Conservation (phyloP, 2,888 invertebrate species). For the Helicoverpa assulta region DNA sequence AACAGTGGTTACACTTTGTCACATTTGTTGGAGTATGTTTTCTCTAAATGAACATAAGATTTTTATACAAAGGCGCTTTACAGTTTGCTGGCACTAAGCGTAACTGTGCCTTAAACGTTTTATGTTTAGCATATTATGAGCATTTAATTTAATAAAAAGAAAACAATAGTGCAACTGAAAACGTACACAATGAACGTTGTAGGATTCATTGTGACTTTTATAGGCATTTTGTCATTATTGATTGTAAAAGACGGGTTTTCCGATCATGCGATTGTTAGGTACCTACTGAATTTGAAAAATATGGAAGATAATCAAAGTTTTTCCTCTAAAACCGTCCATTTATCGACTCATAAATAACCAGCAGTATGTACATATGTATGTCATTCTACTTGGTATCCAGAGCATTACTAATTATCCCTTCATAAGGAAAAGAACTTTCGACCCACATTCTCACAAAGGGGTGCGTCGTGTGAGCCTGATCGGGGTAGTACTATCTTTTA, state of each 20-base stretch:
- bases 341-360: not conserved
- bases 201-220: too few relatives aligned
- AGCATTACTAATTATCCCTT: not conserved
- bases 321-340: not conserved
- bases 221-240: too few relatives aligned
- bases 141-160: not conserved
- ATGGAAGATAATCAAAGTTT: not conserved
- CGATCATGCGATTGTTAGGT: too few relatives aligned
- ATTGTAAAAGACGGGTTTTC: too few relatives aligned
- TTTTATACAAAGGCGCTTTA: not conserved
- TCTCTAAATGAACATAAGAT: not conserved
- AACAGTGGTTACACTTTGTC: constrained; percentile 29
- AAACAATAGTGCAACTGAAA: not conserved
- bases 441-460: constrained; percentile 6
- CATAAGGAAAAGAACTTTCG: not conserved
- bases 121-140: not conserved
- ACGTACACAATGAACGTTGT: not conserved
- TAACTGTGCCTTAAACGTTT: not conserved
- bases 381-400: constrained; percentile 1
- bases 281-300: too few relatives aligned
- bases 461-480: not conserved
- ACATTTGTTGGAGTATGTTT: not conserved
- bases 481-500: not conserved
- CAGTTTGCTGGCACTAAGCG: not conserved
- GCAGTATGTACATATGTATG: too few relatives aligned